Conservation (phyloP, 2,113 vertebrate genomes). For the Sturnus vulgaris region DNA sequence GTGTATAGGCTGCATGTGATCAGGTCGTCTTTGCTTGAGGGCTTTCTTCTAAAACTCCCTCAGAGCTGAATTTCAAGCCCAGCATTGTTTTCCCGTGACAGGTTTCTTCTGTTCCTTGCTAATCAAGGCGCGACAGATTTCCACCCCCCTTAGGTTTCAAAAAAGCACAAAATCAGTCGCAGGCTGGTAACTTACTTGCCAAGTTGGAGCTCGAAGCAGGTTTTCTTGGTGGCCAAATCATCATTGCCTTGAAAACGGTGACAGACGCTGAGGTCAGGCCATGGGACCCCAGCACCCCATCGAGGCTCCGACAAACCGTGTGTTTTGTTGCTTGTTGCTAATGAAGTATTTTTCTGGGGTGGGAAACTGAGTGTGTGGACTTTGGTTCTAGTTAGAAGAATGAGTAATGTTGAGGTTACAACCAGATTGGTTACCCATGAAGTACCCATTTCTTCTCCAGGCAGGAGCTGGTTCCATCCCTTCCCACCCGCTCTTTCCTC, state of each 20-base stretch:
- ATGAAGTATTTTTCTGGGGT: background rate
- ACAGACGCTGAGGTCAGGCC: constrained; percentile 53
- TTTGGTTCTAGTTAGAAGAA: background rate
- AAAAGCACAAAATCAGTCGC: constrained; percentile 65
- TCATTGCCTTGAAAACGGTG: constrained; percentile 68
- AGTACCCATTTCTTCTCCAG: background rate
- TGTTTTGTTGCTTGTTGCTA: background rate
- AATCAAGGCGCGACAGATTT: constrained; percentile 69
- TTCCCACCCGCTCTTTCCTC: rapidly evolving
- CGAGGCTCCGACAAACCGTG: rapidly evolving
- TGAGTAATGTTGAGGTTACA: background rate
- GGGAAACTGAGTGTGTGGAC: background rate
- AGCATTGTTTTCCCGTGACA: constrained; percentile 27
- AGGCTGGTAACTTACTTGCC: constrained; percentile 69
- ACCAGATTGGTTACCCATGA: background rate
- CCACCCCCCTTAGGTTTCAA: constrained; percentile 62
- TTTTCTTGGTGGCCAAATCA: constrained; percentile 69
- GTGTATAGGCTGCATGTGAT: background rate
- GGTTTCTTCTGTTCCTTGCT: constrained; percentile 61
- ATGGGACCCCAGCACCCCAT: background rate
- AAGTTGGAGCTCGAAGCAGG: constrained; percentile 69
- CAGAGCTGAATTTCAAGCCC: background rate
- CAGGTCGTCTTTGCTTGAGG: background rate
- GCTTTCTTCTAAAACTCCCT: background rate
- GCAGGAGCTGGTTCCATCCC: background rate